phyloP scores from a whole-genome alignment of 2,797 vertebrate genomes.

The Alfaro cultratus region DNA sequence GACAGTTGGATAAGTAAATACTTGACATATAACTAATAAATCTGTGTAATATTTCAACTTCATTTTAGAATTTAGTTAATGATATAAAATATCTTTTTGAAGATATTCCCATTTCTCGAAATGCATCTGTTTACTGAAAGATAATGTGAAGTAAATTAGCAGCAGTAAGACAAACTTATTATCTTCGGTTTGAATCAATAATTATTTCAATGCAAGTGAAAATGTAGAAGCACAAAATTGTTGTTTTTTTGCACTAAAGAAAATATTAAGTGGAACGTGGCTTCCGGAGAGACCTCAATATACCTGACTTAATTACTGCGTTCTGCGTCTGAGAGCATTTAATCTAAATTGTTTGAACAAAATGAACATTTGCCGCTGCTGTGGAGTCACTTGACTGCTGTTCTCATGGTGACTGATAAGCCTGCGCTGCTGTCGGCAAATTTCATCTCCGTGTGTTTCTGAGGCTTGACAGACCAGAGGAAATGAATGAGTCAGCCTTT shows the following conservation, averaged over 20 bases:
- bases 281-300: background rate
- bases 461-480: slow-evolving; percentile 63
- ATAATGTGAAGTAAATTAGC: background rate
- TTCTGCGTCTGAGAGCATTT: background rate
- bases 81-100: background rate
- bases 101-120: background rate
- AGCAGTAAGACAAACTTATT: background rate
- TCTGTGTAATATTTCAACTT: background rate
- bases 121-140: background rate
- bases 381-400: slow-evolving; percentile 44
- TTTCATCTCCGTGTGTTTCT: slow-evolving; percentile 45
- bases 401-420: slow-evolving; percentile 65
- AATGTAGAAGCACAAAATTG: background rate
- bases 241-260: background rate
- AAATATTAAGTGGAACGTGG: background rate
- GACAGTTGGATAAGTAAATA: background rate
- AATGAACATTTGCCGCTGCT: slow-evolving; percentile 8
- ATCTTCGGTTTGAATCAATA: background rate
- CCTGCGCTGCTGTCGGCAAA: slow-evolving; percentile 29
- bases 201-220: background rate
- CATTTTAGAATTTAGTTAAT: background rate
- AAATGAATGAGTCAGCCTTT: slow-evolving; percentile 71
- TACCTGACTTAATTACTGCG: background rate
- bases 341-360: slow-evolving; percentile 3
- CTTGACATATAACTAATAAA: background rate